Conservation (phyloP, 2,113 vertebrate genomes). For the Macquaria ambigua region DNA sequence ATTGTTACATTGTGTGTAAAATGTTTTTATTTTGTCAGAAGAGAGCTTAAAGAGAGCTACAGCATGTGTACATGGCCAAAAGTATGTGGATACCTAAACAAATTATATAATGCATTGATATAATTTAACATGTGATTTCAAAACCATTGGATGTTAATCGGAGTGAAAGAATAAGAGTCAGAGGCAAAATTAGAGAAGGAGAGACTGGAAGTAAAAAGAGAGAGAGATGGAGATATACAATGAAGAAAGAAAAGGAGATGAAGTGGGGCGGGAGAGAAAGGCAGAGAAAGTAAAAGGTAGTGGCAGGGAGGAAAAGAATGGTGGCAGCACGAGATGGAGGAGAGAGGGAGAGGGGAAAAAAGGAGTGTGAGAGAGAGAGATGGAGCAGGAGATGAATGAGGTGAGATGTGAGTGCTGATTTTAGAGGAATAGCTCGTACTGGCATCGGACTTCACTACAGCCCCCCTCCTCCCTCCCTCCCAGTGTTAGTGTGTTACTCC, state of each 20-base stretch:
- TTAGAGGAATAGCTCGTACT: constrained; percentile 49
- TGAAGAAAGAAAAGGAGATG: constrained; percentile 3
- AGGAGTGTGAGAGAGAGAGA: constrained; percentile 5
- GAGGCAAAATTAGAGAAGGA: not conserved
- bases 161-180: not conserved
- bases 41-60: too few species aligned
- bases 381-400: constrained; percentile 55
- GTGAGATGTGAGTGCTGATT: constrained; percentile 61
- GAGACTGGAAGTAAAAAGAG: not conserved
- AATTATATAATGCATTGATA: too few species aligned
- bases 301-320: not conserved
- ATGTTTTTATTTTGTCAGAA: too few species aligned
- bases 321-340: not conserved
- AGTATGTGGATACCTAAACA: too few species aligned
- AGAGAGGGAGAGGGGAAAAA: not conserved
- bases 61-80: too few species aligned
- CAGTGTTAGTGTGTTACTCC: constrained; percentile 78
- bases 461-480: constrained; percentile 15
- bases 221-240: constrained; percentile 20
- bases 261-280: too few species aligned
- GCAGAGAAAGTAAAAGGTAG: not conserved
- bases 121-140: too few species aligned
- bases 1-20: too few species aligned
- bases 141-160: too few species aligned
- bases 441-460: constrained; percentile 37